Conservation (phyloP, 92 coral and sea anemone genomes). For the Umimayanthus kanabou region DNA sequence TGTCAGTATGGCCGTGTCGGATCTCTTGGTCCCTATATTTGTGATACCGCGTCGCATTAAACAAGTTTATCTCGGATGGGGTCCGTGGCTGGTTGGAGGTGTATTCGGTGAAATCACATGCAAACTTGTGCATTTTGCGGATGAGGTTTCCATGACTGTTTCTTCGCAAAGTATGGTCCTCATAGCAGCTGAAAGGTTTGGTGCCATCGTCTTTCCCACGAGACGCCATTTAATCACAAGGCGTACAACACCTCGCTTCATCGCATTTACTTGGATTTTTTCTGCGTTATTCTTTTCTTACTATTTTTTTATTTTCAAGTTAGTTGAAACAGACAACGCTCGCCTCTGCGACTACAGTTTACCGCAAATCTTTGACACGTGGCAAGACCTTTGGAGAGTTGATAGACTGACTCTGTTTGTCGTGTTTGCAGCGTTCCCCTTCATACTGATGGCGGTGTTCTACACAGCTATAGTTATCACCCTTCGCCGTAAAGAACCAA, state of each 20-base stretch:
- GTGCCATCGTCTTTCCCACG: not conserved
- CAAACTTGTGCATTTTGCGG: not conserved
- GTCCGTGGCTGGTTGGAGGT: not conserved
- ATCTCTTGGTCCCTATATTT: not conserved
- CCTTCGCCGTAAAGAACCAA: not conserved
- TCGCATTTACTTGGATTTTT: not conserved
- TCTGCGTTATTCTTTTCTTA: not conserved
- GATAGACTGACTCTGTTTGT: not conserved
- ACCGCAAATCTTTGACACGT: not conserved
- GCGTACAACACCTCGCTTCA: not conserved
- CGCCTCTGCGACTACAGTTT: not conserved
- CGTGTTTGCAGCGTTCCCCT: not conserved
- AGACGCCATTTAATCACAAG: not conserved
- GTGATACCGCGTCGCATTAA: not conserved
- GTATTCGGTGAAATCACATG: not conserved
- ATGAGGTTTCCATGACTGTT: not conserved
- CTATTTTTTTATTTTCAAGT: not conserved
- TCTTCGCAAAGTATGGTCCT: not conserved
- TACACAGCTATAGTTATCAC: not conserved
- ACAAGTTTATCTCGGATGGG: not conserved
- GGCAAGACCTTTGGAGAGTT: not conserved
- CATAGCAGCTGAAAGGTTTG: not conserved
- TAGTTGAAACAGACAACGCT: not conserved
- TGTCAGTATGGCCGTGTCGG: constrained; percentile 1
- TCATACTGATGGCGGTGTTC: not conserved